A percentile compares a stretch with the other conserved stretches of the same genome.
phyloP scores from a whole-genome alignment of 2,888 invertebrate genomes.

The Dicycla oo region DNA sequence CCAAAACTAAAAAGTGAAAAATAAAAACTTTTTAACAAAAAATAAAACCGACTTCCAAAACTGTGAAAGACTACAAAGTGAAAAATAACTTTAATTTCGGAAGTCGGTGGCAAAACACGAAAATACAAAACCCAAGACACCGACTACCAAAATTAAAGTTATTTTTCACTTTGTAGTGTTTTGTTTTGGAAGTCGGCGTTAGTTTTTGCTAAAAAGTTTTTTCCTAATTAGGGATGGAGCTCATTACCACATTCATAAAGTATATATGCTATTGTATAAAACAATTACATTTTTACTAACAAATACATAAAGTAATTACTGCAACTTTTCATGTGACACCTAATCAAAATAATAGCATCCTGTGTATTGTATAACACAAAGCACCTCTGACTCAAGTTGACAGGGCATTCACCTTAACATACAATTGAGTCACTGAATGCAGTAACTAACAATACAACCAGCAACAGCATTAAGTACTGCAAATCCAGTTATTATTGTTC shows the following conservation, averaged over 20 bases:
- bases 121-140: too few relatives aligned
- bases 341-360: constrained; percentile 9
- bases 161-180: too few relatives aligned
- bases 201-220: too few relatives aligned
- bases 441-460: neutral
- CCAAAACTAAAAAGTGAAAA: too few relatives aligned
- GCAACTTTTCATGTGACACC: neutral
- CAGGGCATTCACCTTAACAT: constrained; percentile 27
- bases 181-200: too few relatives aligned
- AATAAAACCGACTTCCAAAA: too few relatives aligned
- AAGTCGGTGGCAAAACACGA: too few relatives aligned
- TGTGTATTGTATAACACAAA: constrained; percentile 1
- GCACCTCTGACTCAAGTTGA: neutral
- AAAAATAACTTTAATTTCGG: too few relatives aligned
- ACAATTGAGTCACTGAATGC: neutral
- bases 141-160: too few relatives aligned
- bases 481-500: neutral
- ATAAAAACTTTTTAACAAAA: too few relatives aligned
- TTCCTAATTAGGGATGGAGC: neutral
- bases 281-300: neutral
- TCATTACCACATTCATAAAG: constrained; percentile 6
- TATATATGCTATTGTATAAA: neutral
- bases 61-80: too few relatives aligned
- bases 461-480: neutral
- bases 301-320: neutral